Evolutionary conservation across 2,888 invertebrate genomes (phyloP), one percentile per base, ranked within the genome.

Genomic region (Andrena haemorrhoa): DNA sequence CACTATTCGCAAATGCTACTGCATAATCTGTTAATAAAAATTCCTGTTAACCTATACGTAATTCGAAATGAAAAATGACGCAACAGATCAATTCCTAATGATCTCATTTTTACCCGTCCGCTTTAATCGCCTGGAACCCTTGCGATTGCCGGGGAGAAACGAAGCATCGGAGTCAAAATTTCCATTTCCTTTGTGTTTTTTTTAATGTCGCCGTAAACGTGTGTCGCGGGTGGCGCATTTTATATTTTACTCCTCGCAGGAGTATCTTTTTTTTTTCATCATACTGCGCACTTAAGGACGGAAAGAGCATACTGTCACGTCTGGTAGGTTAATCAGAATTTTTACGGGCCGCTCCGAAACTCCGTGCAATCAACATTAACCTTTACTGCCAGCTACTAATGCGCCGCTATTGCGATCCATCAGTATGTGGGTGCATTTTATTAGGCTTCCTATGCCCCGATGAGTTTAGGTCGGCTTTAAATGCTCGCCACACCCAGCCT

Each of bases 311-410:
- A 79, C 82, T 80, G 82, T 87, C 87, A 82, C 84, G 87, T 82
- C 87, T 86, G 76, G 80, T 61, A 71, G 77, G 84, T 87, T 87
- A 86, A 87, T 87, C 87, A 87, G 86, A 87, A 87, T 87, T 87
- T 87, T 86, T 87, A 87, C 82, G 87, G 79, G 75, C 69, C 61
- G 41, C 69, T 29, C 84, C 84, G 82, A 84, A 87, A 87, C 82
- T 81, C 87, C 31, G 77, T 5, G 84, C 87, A 87, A 87, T 87
- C 87, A 87, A 86, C 87, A 87, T 87, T 86, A 87, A 87, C 86
- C 87, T 87, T 87, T 87, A 87, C 84, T 79, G 77, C 81, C 71
- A 78, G 77, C 79, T 84, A 84, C 86, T 87, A 84, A 87, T 87
- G 86, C 85, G 69, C 73, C 60, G 47, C 60, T 69, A 87, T 79